Conservation (phyloP, 2,113 vertebrate genomes). For the Tichodroma muraria region DNA sequence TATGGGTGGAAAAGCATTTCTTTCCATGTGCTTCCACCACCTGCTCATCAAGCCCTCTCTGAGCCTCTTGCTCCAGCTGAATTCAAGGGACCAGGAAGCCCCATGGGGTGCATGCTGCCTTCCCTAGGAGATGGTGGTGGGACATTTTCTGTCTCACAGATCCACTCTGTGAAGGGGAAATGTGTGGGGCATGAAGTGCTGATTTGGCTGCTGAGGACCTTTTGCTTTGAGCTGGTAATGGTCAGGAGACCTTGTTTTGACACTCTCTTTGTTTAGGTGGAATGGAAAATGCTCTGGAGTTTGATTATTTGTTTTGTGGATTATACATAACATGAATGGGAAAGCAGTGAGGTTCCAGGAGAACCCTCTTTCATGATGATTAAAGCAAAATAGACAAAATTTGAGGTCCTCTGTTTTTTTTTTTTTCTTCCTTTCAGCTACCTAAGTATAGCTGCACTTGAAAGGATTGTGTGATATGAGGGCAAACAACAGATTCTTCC, state of each 20-base stretch:
- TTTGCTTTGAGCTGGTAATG: neutral
- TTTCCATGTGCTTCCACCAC: neutral
- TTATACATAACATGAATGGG: neutral
- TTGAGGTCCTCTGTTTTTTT: neutral
- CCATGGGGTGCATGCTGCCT: neutral
- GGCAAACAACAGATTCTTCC: neutral
- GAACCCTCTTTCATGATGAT: neutral
- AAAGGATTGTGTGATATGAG: neutral
- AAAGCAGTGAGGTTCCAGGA: neutral
- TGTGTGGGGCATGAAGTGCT: neutral
- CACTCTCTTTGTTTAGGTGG: neutral
- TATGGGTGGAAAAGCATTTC: neutral
- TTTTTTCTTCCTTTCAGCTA: neutral
- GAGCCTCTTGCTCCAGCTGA: neutral
- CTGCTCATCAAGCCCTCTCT: neutral
- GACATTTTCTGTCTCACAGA: neutral
- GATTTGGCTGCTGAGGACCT: neutral
- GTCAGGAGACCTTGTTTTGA: neutral
- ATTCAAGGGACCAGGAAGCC: neutral
- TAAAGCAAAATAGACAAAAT: slow-evolving; percentile 1
- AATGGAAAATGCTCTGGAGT: neutral
- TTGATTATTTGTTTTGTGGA: neutral
- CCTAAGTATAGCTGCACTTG: neutral
- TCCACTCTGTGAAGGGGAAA: neutral
- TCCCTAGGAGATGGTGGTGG: neutral